Evolutionary conservation across 2,888 invertebrate species (phyloP).

Genomic region (Drosophila nigritarsus): DNA sequence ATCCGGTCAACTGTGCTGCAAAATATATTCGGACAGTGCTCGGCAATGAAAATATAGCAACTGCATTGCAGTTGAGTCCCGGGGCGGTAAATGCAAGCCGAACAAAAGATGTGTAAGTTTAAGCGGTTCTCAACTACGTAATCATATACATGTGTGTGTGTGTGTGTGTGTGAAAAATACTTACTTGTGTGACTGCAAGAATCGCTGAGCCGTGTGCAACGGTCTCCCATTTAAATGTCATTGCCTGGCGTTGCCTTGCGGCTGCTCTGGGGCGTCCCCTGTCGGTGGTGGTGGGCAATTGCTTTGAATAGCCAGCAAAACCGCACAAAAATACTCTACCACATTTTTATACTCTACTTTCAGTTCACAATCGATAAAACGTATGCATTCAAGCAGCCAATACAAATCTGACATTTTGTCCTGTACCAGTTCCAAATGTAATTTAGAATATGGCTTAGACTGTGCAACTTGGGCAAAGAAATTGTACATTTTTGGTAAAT

Average conservation of each 20-base stretch:
- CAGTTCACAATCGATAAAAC: neutral
- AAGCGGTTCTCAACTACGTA: conserved; percentile 26
- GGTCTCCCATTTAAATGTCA: conserved; percentile 48
- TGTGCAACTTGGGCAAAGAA: too few species aligned
- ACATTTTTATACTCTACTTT: conserved; percentile 17
- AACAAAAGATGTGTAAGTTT: conserved; percentile 55
- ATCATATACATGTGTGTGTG: conserved; percentile 2
- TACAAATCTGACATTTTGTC: neutral
- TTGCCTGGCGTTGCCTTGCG: conserved; percentile 41
- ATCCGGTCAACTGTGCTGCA: conserved; percentile 47
- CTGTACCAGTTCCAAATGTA: neutral
- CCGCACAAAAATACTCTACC: conserved; percentile 43
- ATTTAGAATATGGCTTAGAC: neutral
- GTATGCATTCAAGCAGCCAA: neutral
- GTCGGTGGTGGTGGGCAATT: conserved; percentile 22
- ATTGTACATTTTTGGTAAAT: too few species aligned
- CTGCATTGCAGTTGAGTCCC: conserved; percentile 69
- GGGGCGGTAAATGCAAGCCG: conserved; percentile 30
- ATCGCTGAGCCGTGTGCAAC: conserved; percentile 13
- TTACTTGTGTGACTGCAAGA: conserved; percentile 25
- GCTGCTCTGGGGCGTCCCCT: conserved; percentile 30
- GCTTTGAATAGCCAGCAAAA: conserved; percentile 38
- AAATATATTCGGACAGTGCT: conserved; percentile 29
- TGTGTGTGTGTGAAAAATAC: conserved; percentile 2
- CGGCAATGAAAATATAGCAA: conserved; percentile 67